Evolutionary conservation across 2,113 vertebrate genomes (phyloP).

Genomic region (Lucifuga dentata): DNA sequence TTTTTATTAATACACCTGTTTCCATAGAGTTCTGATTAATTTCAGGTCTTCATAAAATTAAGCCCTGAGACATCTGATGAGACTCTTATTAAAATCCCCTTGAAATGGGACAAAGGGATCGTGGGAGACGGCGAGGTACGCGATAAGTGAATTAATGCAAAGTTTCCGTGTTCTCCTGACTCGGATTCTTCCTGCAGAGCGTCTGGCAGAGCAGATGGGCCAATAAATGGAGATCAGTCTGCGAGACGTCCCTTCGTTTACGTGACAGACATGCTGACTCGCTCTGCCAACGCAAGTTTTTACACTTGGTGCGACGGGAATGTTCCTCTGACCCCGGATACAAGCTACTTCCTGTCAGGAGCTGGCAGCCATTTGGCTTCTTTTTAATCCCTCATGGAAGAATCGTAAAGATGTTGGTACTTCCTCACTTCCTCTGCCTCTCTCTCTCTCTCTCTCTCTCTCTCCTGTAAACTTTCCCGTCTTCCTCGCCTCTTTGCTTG

Average conservation of each 20-base stretch:
- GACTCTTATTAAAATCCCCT: constrained; percentile 59
- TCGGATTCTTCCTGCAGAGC: constrained; percentile 69
- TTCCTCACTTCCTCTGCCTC: too few relatives aligned
- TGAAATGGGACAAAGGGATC: constrained; percentile 48
- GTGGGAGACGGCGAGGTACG: constrained; percentile 28
- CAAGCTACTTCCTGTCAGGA: too few relatives aligned
- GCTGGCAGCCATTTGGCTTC: too few relatives aligned
- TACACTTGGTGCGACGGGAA: too few relatives aligned
- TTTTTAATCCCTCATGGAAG: too few relatives aligned
- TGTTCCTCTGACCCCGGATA: too few relatives aligned
- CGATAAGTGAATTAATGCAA: constrained; percentile 62
- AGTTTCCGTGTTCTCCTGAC: constrained; percentile 60
- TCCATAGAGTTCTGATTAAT: constrained; percentile 51
- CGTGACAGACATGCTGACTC: constrained; percentile 62
- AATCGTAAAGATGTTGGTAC: too few relatives aligned
- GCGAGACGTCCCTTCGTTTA: constrained; percentile 76
- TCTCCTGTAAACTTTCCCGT: too few relatives aligned
- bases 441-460: too few relatives aligned
- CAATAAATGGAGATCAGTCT: constrained; percentile 78
- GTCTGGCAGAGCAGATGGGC: constrained; percentile 76
- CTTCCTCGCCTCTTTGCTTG: too few relatives aligned
- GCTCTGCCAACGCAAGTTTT: constrained; percentile 50
- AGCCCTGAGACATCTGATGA: constrained; percentile 48
- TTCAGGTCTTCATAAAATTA: constrained; percentile 50
- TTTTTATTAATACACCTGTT: constrained; percentile 76